Percentiles rank a stretch among this genome's conserved stretches.
phyloP scores from a whole-genome alignment of 2,797 vertebrate species.

The Falco novaeseelandiae region DNA sequence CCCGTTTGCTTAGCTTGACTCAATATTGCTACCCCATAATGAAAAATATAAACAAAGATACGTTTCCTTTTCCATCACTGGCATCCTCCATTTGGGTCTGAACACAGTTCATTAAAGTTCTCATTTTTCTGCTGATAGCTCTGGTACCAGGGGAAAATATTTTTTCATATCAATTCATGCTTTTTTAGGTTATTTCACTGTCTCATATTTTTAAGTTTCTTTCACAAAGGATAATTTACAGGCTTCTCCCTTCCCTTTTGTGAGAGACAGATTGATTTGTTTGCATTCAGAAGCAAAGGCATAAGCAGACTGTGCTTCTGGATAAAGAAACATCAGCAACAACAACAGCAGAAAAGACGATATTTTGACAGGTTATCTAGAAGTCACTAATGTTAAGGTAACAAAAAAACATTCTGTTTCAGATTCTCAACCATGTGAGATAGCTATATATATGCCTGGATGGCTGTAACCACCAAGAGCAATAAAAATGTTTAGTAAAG shows the following conservation, averaged over 20 bases:
- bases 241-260: background rate
- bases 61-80: background rate
- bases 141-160: background rate
- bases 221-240: background rate
- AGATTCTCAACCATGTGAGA: background rate
- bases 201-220: constrained; percentile 7
- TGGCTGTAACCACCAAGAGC: background rate
- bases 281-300: background rate
- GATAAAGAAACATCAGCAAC: background rate
- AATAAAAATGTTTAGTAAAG: background rate
- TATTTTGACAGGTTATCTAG: background rate
- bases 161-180: background rate
- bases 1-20: background rate
- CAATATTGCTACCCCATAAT: background rate
- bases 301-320: background rate
- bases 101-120: background rate
- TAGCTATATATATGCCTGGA: background rate
- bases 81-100: background rate
- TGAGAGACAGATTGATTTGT: background rate
- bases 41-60: background rate
- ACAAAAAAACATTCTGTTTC: background rate
- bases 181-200: constrained; percentile 8
- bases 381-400: background rate
- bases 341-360: background rate
- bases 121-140: background rate